Percentiles rank a stretch among this genome's conserved stretches.
These are phyloP conservation scores for Bergia puertoricense DNA, from an alignment of 92 coral and sea anemone genomes.

Conservation along the genomic window DNA sequence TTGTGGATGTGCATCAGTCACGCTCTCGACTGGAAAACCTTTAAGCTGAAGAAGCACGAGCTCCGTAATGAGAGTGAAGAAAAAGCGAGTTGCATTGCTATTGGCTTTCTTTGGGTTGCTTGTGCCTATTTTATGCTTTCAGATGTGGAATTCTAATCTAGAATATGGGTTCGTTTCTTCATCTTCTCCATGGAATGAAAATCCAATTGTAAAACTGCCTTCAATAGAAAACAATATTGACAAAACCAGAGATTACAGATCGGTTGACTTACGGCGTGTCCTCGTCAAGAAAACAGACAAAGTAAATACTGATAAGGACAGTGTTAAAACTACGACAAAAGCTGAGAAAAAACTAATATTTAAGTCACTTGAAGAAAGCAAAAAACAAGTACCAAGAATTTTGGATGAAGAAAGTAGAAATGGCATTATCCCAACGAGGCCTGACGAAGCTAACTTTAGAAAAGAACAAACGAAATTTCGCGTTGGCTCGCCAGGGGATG, in stretches of 20 bases:
- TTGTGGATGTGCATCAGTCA: background rate
- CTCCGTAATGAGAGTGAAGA: slow-evolving; percentile 14
- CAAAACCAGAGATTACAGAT: background rate
- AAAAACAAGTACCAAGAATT: background rate
- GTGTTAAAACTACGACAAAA: background rate
- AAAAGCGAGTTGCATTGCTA: background rate
- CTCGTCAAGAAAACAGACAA: background rate
- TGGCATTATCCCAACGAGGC: background rate
- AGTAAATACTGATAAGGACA: background rate
- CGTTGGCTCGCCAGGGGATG: background rate
- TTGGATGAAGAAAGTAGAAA: background rate
- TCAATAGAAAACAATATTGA: background rate
- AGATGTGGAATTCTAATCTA: slow-evolving; percentile 1
- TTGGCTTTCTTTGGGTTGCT: slow-evolving; percentile 14
- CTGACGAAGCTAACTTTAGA: background rate
- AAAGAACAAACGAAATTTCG: background rate
- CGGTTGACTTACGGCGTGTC: background rate
- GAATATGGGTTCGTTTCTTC: background rate
- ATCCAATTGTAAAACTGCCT: background rate
- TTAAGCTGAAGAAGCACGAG: background rate
- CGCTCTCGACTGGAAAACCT: background rate
- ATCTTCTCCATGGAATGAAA: slow-evolving; percentile 1
- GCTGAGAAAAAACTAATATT: background rate
- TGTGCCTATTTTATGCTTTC: background rate
- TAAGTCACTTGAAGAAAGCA: slow-evolving; percentile 13